Base-by-base conservation (phyloP, 2,888 invertebrate genomes). In the Trissonchulus latispiculum region DNA sequence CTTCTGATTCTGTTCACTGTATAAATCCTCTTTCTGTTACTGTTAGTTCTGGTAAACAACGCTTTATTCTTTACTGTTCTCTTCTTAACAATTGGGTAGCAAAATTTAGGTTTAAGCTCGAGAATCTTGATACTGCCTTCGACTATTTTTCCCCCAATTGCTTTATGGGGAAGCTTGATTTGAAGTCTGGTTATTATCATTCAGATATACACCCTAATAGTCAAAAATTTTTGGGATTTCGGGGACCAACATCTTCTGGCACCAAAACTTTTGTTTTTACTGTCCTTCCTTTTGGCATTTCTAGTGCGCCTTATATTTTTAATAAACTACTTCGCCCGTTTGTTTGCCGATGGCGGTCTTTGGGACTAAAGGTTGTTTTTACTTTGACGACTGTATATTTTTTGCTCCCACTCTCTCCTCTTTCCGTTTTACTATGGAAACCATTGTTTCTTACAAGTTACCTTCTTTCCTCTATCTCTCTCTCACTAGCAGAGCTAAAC, bases 181-280 rank as follows among this genome's bases (percentile, higher is more conserved):
- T 64, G 64, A 64, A 64, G 28, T 64, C 64, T 15, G 64, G 64
- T 33, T 64, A 64, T 64, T 64, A 31, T 64, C 64, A 64, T n/a
- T 15, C 28, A 15, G 64, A 64, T n/a, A 64, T 64, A 31, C 8
- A 3, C 28, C 31, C 29, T 3, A 15, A n/a, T 15, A 31, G 31
- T 64, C 64, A 31, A 31, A 28, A 33, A 64, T 64, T 15, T 33
- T n/a, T 64, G 33, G 64, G 64, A 15, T 64, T 64, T 64, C 28
- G 15, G 8, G 8, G 8, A 3, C 8, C 48, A 15, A 8, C 8
- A 23, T 8, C 8, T 15, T 8, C 8, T 15, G 48, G 8, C 8
- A 48, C 48, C 8, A 48, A 23, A 8, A 18, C 28, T 64, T 64
- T 64, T 64, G 64, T 18, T 8, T 64, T 64, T 64, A 64, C 64